phyloP scores from a whole-genome alignment of 2,797 vertebrate genomes.

The Erpetoichthys calabaricus region DNA sequence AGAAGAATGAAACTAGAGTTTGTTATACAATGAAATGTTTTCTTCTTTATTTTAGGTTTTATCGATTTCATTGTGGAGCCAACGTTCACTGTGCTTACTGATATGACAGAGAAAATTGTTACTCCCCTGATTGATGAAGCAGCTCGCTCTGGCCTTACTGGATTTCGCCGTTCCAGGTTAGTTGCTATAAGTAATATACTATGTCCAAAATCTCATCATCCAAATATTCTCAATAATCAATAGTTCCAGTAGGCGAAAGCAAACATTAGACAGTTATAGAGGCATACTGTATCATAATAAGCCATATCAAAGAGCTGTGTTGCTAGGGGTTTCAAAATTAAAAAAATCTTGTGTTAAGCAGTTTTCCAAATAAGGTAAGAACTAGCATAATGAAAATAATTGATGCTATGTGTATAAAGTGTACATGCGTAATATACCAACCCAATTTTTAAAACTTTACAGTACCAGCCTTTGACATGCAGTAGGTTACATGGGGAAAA shows the following conservation, averaged over 20 bases:
- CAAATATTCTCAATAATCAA: no score
- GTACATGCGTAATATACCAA: no score
- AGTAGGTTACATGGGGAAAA: no score
- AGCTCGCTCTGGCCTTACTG: conserved; percentile 44
- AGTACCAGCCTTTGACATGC: no score
- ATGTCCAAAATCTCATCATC: no score
- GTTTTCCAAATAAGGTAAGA: no score
- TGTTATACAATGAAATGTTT: not conserved
- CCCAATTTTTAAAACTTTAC: no score
- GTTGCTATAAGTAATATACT: conserved; percentile 3
- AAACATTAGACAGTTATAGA: not conserved
- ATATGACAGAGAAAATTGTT: conserved; percentile 86
- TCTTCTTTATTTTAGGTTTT: conserved; percentile 56
- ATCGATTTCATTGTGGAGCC: conserved; percentile 96
- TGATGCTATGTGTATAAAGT: no score
- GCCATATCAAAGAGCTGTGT: not conserved
- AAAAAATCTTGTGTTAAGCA: no score
- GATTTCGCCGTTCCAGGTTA: conserved; percentile 71
- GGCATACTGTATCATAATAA: not conserved
- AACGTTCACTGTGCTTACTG: conserved; percentile 79
- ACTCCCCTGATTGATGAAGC: conserved; percentile 70
- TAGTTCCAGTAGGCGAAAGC: no score
- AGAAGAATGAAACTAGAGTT: no score
- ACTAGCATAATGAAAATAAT: no score
- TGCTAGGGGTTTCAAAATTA: not conserved